These are phyloP conservation scores for Mixornis gularis DNA, from an alignment of 2,113 vertebrate genomes.

Conservation along the genomic window DNA sequence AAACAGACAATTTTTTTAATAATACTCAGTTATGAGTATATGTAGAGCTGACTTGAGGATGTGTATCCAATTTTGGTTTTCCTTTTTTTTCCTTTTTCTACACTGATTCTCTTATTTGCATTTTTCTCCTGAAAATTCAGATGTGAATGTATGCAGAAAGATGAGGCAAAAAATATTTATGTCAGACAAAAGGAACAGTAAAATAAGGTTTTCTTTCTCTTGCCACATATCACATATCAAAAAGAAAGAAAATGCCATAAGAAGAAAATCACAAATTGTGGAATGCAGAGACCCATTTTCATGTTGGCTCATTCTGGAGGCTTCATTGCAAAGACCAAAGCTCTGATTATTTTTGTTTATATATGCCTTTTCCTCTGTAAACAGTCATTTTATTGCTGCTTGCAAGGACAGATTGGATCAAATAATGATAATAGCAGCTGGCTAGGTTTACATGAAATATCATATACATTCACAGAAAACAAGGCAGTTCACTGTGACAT, in stretches of 20 bases:
- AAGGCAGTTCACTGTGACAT: background rate
- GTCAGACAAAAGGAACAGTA: background rate
- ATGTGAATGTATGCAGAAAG: background rate
- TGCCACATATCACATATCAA: background rate
- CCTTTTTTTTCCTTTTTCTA: fast-evolving
- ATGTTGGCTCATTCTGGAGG: background rate
- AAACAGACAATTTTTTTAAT: background rate
- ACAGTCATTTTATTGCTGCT: conserved; percentile 17
- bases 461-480: background rate
- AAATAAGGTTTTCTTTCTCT: background rate
- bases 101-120: background rate
- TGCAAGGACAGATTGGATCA: conserved; percentile 15
- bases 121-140: background rate
- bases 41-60: background rate
- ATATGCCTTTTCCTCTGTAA: conserved; percentile 15
- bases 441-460: background rate
- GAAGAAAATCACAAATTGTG: background rate
- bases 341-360: conserved; percentile 33
- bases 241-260: background rate
- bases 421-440: conserved; percentile 26
- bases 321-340: background rate
- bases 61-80: too few relatives aligned
- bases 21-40: fast-evolving
- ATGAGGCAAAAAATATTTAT: background rate
- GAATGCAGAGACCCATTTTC: background rate